Evolutionary conservation across 1,140 invertebrate species (phyloP).

Genomic region (Drosophila simulans): DNA sequence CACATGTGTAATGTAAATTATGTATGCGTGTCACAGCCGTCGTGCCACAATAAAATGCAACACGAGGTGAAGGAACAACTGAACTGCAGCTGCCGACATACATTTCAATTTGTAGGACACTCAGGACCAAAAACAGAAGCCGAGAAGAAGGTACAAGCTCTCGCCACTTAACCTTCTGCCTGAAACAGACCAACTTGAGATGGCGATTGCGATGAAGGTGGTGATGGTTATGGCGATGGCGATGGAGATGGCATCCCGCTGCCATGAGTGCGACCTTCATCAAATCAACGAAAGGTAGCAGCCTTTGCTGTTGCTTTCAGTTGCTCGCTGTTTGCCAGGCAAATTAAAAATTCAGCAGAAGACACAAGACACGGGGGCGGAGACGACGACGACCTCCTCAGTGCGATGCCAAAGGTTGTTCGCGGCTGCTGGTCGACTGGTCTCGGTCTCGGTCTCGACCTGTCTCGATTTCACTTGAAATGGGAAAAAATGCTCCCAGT

Average conservation of each 20-base stretch:
- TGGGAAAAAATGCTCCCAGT: conserved; percentile 54
- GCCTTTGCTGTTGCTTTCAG: conserved; percentile 28
- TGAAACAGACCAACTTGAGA: conserved; percentile 44
- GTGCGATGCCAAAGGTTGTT: conserved; percentile 42
- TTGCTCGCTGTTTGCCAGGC: conserved; percentile 62
- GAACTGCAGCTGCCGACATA: conserved; percentile 28
- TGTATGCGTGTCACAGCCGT: conserved; percentile 46
- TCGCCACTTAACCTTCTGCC: conserved; percentile 73
- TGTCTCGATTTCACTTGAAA: conserved; percentile 80
- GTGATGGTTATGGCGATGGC: conserved; percentile 7
- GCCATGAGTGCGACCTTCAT: conserved; percentile 55
- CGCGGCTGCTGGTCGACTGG: conserved; percentile 53
- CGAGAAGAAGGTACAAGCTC: conserved; percentile 38
- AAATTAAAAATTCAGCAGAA: conserved; percentile 81
- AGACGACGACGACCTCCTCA: conserved; percentile 34
- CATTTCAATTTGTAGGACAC: conserved; percentile 80
- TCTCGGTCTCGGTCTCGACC: conserved; percentile 61
- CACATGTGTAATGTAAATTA: conserved; percentile 67
- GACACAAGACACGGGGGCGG: conserved; percentile 63
- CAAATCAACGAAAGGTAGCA: conserved; percentile 54
- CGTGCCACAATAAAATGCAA: conserved; percentile 51
- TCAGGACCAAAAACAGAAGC: conserved; percentile 41
- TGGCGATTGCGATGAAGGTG: conserved; percentile 5
- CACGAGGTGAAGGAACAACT: conserved; percentile 19
- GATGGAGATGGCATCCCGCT: conserved; percentile 38